Evolutionary conservation across 2,113 vertebrate genomes (phyloP), one percentile per base, ranked within the genome.

Genomic region (Excalfactoria chinensis): DNA sequence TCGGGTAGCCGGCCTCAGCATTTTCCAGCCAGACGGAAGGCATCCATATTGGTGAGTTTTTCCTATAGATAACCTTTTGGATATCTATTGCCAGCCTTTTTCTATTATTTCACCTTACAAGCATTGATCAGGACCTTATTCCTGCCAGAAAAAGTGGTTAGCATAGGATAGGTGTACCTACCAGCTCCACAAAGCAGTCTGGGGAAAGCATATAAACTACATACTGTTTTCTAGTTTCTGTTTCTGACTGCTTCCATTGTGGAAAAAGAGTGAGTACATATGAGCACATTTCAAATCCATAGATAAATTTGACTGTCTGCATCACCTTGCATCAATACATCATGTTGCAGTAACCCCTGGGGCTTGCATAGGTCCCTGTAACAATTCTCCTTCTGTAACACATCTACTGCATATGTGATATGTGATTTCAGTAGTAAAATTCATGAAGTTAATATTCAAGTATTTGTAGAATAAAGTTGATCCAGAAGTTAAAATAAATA

Each of bases 311-410:
- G 28, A 9, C 5, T 43, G 2, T 59, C 21, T 67, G n/a, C 9
- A 8, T 83, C 19, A 4, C 28, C 21, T 16, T 43, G 14, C 4
- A 41, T 0, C 2, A 1, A 28, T 64, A 12, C 11, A 12, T 63
- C 43, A 56, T 0, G 0, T 41, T 82, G 22, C 53, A 69, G 2
- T n/a, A 60, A 25, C 19, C 5, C 14, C 1, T 69, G 32, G 9
- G 30, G 37, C 34, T 43, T 46, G 9, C 18, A 17, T 18, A 11
- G 4, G 5, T 46, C 35, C 14, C 14, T 76, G 25, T 2, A 44
- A 16, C 1, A 3, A 6, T 59, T 23, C 5, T 4, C 20, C 25
- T 26, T 4, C 3, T 15, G 1, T 8, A 67, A 11, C 4, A 16
- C 21, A 7, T 18, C 22, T 79, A 7, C 25, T 53, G 21, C 30